Percentiles rank a stretch among this genome's conserved stretches.
phyloP scores from a whole-genome alignment of 2,888 invertebrate species.

The Apomyelois bistriatella region DNA sequence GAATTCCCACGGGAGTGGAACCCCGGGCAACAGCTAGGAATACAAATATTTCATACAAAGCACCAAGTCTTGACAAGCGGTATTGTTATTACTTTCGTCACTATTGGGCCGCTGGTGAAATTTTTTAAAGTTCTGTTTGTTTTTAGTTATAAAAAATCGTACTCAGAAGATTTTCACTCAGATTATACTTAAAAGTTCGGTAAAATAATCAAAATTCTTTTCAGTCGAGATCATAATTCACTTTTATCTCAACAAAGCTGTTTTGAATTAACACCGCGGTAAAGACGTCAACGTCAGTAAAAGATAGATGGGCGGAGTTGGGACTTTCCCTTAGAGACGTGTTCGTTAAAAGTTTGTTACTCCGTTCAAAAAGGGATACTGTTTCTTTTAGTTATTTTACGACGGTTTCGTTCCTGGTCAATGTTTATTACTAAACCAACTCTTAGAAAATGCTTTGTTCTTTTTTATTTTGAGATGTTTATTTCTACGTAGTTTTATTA shows the following conservation, averaged over 20 bases:
- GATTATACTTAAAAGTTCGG: no score
- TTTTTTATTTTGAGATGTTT: no score
- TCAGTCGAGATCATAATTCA: neutral
- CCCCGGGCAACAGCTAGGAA: no score
- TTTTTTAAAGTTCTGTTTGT: no score
- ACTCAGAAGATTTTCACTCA: no score
- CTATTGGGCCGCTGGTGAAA: no score
- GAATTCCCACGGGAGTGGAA: no score
- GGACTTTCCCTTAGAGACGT: neutral
- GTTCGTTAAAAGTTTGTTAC: neutral
- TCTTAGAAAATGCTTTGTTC: no score
- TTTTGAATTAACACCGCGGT: neutral
- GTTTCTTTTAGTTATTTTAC: constrained; percentile 2
- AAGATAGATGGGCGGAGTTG: constrained; percentile 1
- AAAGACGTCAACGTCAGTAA: constrained; percentile 3
- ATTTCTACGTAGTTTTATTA: neutral
- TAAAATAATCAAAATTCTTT: neutral
- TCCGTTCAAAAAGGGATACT: neutral
- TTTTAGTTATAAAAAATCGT: no score
- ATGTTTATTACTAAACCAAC: neutral
- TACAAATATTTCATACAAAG: no score
- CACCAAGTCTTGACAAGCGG: no score
- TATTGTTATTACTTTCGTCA: no score
- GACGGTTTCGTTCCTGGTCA: neutral
- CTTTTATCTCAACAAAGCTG: neutral